Evolutionary conservation across 2,113 vertebrate species (phyloP).

Genomic region (Centropus unirufus): DNA sequence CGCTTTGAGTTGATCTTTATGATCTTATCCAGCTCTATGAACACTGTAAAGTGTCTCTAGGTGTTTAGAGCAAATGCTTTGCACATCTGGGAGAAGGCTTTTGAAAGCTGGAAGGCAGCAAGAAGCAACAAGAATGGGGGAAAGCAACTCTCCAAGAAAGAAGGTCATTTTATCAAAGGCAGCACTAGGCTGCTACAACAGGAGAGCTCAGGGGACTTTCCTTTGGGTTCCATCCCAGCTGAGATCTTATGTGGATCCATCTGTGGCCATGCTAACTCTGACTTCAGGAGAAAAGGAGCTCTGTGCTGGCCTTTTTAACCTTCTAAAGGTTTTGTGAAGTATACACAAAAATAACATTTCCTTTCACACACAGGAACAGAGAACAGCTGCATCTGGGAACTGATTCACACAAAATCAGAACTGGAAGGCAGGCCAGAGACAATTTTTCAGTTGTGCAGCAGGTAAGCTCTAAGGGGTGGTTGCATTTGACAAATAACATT

Average conservation of each 20-base stretch:
- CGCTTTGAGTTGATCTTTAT: neutral
- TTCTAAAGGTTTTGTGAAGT: neutral
- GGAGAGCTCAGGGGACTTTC: neutral
- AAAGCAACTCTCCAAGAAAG: neutral
- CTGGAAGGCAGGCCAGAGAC: conserved; percentile 93
- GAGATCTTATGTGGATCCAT: neutral
- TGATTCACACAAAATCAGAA: conserved; percentile 95
- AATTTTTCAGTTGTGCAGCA: conserved; percentile 93
- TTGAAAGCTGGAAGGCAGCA: neutral
- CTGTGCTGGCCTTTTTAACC: neutral
- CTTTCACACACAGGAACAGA: conserved; percentile 79
- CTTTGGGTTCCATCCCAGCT: neutral
- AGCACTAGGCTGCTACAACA: neutral
- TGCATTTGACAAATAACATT: neutral
- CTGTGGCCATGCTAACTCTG: neutral
- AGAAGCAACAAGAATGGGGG: neutral
- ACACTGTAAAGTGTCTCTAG: neutral
- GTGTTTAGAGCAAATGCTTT: neutral
- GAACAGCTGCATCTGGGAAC: conserved; percentile 92
- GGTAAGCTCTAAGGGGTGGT: conserved; percentile 75
- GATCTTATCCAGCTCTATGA: neutral
- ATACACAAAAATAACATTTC: neutral
- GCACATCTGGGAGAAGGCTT: neutral
- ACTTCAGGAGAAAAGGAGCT: neutral
- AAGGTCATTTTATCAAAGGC: neutral